Base-by-base conservation (phyloP, 2,113 vertebrate genomes). In the Leptocoma aspasia region DNA sequence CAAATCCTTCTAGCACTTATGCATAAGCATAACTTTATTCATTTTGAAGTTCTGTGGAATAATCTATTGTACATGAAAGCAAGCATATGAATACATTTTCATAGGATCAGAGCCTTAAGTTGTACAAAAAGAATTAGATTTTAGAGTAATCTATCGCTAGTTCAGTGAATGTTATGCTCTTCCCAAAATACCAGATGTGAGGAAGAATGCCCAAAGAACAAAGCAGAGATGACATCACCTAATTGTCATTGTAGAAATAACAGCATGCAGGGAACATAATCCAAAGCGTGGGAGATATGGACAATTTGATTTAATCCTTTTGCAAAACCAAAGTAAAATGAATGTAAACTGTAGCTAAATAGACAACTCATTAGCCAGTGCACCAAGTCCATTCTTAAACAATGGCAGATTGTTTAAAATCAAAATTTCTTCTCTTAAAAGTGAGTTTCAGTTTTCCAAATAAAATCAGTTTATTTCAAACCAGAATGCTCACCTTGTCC, bases 201-300 rank as follows among this genome's bases (percentile, higher is more conserved):
- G 92, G 76, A 83, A 86, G 65, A 95, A 92, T 68, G 89, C 52
- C 60, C 68, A 83, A 92, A 64, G 86, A 90, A 93, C 69, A 89
- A 94, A 92, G 91, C 21, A 95, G 89, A 90, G 60, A 91, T 92
- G 95, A 94, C 81, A 75, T 95, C 92, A 93, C 57, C 23, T 68
- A 94, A 70, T n/a, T 96, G 72, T 60, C 89, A 45, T 17, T 78
- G 52, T 75, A 82, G 86, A 84, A 96, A 84, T 89, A 88, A 75
- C 56, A 81, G 15, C 18, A 66, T 21, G 30, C 21, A 65, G 42
- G 17, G 60, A 94, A 45, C 33, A 15, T 86, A 92, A 90, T 64
- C 64, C 80, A 94, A 68, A 66, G 79, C 1, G 5, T 94, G 66
- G 50, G 30, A 86, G 66, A 96, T 77, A 78, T 6, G 41, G 64